These are phyloP conservation scores for Plutella xylostella DNA, from an alignment of 2,888 invertebrate genomes.

Conservation along the genomic window DNA sequence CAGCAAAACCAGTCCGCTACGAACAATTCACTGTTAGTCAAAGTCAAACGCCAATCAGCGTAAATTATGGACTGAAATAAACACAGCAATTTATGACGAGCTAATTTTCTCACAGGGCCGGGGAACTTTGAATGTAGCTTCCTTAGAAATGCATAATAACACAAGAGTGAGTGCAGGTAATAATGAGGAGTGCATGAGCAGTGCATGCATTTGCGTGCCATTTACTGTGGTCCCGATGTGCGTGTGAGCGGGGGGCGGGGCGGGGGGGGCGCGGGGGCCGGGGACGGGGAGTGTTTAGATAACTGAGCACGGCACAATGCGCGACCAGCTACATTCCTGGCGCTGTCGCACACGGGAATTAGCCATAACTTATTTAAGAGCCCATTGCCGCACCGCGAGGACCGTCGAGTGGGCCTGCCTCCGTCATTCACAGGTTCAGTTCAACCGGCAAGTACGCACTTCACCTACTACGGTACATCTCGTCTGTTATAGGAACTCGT, in stretches of 20 bases:
- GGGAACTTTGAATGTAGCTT: not conserved
- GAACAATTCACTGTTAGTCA: not conserved
- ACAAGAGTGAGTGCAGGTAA: too few relatives aligned
- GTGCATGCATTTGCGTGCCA: not conserved
- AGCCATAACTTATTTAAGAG: constrained; percentile 46
- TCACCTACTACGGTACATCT: too few relatives aligned
- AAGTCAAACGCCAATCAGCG: constrained; percentile 1
- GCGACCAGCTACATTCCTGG: constrained; percentile 38
- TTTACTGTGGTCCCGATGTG: not conserved
- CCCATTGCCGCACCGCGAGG: constrained; percentile 25
- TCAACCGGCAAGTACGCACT: too few relatives aligned
- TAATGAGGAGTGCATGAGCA: not conserved
- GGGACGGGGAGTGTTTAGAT: constrained; percentile 38
- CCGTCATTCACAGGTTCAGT: too few relatives aligned
- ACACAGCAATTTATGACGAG: constrained; percentile 6
- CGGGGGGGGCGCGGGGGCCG: not conserved
- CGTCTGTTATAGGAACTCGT: too few relatives aligned
- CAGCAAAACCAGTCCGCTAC: too few relatives aligned
- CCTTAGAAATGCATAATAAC: constrained; percentile 2
- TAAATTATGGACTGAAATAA: constrained; percentile 4
- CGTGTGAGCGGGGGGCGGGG: not conserved
- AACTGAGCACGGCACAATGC: constrained; percentile 40
- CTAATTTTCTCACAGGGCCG: not conserved
- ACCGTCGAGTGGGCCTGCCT: not conserved
- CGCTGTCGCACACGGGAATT: constrained; percentile 35